Evolutionary conservation across 2,888 invertebrate genomes (phyloP), one percentile per base, ranked within the genome.

Genomic region (Epirrhoe alternata): DNA sequence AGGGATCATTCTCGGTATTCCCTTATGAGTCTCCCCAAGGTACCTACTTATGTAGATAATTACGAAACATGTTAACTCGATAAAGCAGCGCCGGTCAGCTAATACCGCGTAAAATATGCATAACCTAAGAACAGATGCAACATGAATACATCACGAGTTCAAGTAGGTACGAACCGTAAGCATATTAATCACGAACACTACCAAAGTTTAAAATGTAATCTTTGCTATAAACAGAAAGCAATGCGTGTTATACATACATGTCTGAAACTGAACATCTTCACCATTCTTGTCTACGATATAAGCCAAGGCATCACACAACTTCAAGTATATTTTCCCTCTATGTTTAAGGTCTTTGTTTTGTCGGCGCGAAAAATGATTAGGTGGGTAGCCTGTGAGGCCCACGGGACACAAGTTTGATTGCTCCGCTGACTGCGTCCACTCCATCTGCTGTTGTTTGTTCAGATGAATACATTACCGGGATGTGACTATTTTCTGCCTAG

Each of bases 331-430:
- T 47, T 53, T 24, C 56, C 30, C 55, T 60, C 42, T 51, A 38
- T 30, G 83, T 86, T 83, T 62, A 80, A 83, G 84, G 86, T 86
- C 83, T 86, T 82, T 85, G 73, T 80, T 79, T 79, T 81, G 85
- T 83, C 81, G 80, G 82, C 78, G 84, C 84, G 85, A 91, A 92
- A 92, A 92, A 92, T 91, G 84, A 92, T 92, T 90, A 91, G 88
- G 85, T 87, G 83, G 87, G 83, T 84, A 86, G 81, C 77, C 82
- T 80, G 75, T 69, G 70, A 72, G 69, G 72, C 88, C 83, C 87
- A 49, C 53, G 90, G 90, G 91, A 89, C 82, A 69, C 75, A 92
- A 92, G 89, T 92, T 92, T 90, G 92, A 92, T 92, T 92, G 91
- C 89, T 84, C 84, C 75, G 79, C 84, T 79, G 83, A 80, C 86